Evolutionary conservation across 2,797 vertebrate genomes (phyloP), one percentile per base, ranked within the genome.

Genomic region (Arnoldichthys spilopterus): DNA sequence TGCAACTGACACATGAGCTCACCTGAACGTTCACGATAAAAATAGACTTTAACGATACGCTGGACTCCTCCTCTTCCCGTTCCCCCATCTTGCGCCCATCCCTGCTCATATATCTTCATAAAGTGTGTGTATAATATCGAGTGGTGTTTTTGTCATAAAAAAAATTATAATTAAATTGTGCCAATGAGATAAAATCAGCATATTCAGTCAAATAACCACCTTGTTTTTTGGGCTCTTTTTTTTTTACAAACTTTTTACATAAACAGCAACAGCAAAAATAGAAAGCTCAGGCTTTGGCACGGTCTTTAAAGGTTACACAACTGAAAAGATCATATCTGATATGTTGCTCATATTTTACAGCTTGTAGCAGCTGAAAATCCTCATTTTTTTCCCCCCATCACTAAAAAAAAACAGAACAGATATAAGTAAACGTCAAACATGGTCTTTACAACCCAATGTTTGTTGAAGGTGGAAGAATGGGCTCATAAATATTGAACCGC

Each of bases 391-490:
- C n/a, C 6, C 2, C 30, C 18, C 40, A 62, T 47, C 34, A 56
- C 66, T 80, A 71, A 67, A 72, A 84, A 86, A 77, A 87, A 87
- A 86, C 76, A 83, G 76, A 83, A 80, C 81, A 85, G 77, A 87
- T 68, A 84, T 86, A 83, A 74, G 77, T 58, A 89, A 89, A 91
- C 81, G 89, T 82, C 64, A 86, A 85, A 84, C 78, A 86, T 37
- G 49, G 80, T 64, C 18, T 72, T 83, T 80, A 87, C 79, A 89
- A 81, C 54, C 66, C 47, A 66, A 75, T 91, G 90, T 94, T 92
- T 93, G 91, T 92, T 88, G 87, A 94, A 92, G 92, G 92, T 93
- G 91, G 90, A 83, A 88, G 85, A 93, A 91, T 88, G 89, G 87
- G 89, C 89, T 83, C 69, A 85, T 90, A 92, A 91, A 93, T 90